Conservation (phyloP, 2,113 vertebrate species). For the Amphiprion percula region DNA sequence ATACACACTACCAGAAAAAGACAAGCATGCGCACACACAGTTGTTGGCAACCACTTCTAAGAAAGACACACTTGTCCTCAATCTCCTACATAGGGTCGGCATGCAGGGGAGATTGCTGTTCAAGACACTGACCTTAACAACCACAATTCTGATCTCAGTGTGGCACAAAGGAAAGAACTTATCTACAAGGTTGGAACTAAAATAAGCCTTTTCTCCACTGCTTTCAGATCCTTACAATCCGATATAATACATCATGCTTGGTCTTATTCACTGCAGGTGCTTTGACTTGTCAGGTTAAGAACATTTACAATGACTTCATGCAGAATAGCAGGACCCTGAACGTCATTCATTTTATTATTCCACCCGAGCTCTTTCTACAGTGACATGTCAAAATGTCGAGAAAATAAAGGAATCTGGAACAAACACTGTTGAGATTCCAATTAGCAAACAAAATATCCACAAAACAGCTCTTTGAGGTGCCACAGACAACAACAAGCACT, state of each 20-base stretch:
- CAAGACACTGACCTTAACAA: constrained; percentile 13
- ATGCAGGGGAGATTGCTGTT: constrained; percentile 20
- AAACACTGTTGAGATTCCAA: neutral
- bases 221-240: neutral
- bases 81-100: constrained; percentile 35
- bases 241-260: neutral
- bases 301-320: neutral
- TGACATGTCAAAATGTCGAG: neutral
- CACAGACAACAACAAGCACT: neutral
- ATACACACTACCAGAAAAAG: constrained; percentile 18
- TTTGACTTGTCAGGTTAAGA: neutral
- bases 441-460: neutral
- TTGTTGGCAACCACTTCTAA: constrained; percentile 14
- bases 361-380: neutral
- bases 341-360: too few species aligned
- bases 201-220: neutral
- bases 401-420: too few species aligned
- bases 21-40: constrained; percentile 2
- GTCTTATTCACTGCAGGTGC: neutral
- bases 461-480: neutral
- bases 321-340: neutral
- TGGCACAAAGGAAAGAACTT: neutral
- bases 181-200: neutral
- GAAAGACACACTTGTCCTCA: constrained; percentile 50
- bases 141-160: neutral